Evolutionary conservation across 35 echinoderm and acorn worm species (phyloP).

Genomic region (Apostichopus japonicus): DNA sequence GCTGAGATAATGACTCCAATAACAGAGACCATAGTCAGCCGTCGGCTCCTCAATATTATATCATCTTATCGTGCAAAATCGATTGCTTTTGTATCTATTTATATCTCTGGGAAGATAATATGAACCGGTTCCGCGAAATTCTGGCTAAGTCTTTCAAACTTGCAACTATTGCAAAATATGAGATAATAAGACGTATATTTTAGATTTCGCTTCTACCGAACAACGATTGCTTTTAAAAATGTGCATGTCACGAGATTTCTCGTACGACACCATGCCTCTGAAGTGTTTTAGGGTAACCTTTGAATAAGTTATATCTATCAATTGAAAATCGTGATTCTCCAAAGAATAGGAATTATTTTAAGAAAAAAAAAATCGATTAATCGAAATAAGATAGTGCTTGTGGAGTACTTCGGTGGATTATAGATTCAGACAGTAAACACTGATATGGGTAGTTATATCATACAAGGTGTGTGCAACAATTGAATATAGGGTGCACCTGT

Average conservation of each 20-base stretch:
- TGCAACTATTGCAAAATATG: too few relatives aligned
- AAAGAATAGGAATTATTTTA: background rate
- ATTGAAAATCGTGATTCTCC: background rate
- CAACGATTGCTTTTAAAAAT: too few relatives aligned
- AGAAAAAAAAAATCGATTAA: background rate
- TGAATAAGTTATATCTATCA: background rate
- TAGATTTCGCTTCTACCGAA: background rate
- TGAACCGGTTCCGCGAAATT: too few relatives aligned
- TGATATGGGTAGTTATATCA: background rate
- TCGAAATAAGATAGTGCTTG: conserved; percentile 14
- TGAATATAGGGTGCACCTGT: conserved; percentile 21
- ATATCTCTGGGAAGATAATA: too few relatives aligned
- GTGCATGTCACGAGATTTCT: background rate
- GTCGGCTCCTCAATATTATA: too few relatives aligned
- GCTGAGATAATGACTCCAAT: too few relatives aligned
- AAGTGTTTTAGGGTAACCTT: background rate
- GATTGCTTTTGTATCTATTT: too few relatives aligned
- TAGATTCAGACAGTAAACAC: background rate
- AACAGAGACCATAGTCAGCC: too few relatives aligned
- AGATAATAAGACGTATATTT: too few relatives aligned
- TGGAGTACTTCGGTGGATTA: conserved; percentile 6
- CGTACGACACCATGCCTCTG: background rate
- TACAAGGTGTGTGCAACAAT: background rate
- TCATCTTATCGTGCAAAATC: too few relatives aligned
- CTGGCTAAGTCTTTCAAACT: too few relatives aligned